Base-by-base conservation (phyloP, 2,888 invertebrate genomes). In the Drosophila austrosaltans region DNA sequence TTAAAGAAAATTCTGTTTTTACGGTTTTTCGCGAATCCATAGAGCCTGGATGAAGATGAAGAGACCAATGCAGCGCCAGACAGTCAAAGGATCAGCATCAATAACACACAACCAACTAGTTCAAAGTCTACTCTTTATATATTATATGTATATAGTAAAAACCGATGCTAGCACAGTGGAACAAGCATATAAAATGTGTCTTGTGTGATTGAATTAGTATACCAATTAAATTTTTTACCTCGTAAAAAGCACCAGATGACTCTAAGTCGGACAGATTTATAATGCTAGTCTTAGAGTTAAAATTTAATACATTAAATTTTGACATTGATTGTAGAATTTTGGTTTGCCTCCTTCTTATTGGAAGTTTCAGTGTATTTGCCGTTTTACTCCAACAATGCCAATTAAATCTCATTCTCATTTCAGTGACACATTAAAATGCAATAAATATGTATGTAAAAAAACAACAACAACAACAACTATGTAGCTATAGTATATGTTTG, bases 371-470 rank as follows among this genome's bases (percentile, higher is more conserved):
- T 80, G 81, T 82, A 75, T 25, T 25, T 48, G 25, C 75, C 53
- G 39, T 36, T 42, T 32, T 56, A 22, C 63, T 54, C 36, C 84
- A 79, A 87, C 86, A 87, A 87, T 87, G 87, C 85, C 83, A 83
- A 89, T 83, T 89, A 89, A 83, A 89, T 84, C 69, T 72, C 74
- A 84, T 87, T 89, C 69, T 72, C 77, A 84, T 87, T 89, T 89
- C 87, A 87, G 79, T 75, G 85, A 77, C 87, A 84, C 82, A 89
- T 89, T 84, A 84, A 89, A 89, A 89, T 81, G 85, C 89, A 89
- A 87, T 89, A 87, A 84, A 80, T 72, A 80, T 71, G 73, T 66
- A 39, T 64, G 36, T 56, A 48, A 22, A 22, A 48, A 32, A 32
- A 32, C 3, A 32, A 36, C 8, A 2, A 36, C 1, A 36, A 36